phyloP scores from a whole-genome alignment of 2,113 vertebrate genomes.

The Circaetus cinerascens region DNA sequence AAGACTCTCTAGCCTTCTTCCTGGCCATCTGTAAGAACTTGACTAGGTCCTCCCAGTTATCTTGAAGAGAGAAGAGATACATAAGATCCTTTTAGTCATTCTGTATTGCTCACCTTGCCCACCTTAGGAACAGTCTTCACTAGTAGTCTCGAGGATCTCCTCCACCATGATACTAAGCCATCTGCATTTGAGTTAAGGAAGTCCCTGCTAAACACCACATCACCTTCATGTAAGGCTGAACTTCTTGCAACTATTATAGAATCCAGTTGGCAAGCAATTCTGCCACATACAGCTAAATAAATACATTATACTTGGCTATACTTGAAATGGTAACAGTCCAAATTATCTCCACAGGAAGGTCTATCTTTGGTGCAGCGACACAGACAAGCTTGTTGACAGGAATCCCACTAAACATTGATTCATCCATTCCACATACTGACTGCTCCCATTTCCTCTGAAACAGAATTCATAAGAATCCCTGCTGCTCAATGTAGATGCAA shows the following conservation, averaged over 20 bases:
- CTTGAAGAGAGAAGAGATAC: conserved; percentile 61
- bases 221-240: background rate
- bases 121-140: background rate
- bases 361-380: background rate
- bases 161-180: background rate
- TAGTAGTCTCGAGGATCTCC: background rate
- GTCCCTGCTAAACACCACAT: background rate
- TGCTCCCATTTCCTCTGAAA: background rate
- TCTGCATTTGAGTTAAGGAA: background rate
- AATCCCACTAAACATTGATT: background rate
- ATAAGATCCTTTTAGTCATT: background rate
- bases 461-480: background rate
- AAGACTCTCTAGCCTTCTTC: conserved; percentile 87
- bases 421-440: background rate
- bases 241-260: background rate
- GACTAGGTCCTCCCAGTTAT: conserved; percentile 92
- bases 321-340: background rate
- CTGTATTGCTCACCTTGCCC: background rate
- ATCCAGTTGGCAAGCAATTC: background rate
- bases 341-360: background rate
- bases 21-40: conserved; percentile 94
- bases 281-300: background rate
- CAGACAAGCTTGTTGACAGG: background rate
- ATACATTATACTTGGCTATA: background rate
- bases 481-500: background rate